Percentiles rank a stretch among this genome's conserved stretches.
Evolutionary conservation across 2,888 invertebrate genomes (phyloP).

Genomic region (Unio pictorum): DNA sequence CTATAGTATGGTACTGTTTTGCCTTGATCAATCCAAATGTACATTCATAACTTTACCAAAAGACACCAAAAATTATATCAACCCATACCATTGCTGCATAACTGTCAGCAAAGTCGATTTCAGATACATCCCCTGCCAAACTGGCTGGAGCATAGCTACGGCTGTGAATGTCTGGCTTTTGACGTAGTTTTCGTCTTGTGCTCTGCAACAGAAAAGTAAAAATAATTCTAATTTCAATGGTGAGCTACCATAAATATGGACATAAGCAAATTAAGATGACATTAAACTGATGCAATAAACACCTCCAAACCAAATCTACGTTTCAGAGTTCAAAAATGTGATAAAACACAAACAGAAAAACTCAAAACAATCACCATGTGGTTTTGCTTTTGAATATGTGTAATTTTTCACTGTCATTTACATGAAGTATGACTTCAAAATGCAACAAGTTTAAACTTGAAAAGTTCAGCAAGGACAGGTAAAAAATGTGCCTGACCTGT

Average conservation of each 20-base stretch:
- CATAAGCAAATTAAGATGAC: not conserved
- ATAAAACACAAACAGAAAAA: no score
- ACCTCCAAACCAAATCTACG: not conserved
- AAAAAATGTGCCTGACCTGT: no score
- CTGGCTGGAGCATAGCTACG: slow-evolving; percentile 66
- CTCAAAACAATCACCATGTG: no score
- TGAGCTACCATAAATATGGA: not conserved
- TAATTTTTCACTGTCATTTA: no score
- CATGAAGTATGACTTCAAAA: no score
- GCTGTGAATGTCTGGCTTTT: slow-evolving; percentile 44
- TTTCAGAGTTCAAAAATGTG: no score
- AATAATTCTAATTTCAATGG: not conserved
- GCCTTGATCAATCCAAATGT: no score
- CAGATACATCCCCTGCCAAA: slow-evolving; percentile 44
- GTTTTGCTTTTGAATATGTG: no score
- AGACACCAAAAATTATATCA: no score
- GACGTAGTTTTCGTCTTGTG: slow-evolving; percentile 41
- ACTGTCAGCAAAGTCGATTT: slow-evolving; percentile 33
- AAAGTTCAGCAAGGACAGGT: no score
- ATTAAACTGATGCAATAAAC: not conserved
- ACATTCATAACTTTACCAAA: not conserved
- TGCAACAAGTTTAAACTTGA: no score
- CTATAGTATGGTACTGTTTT: no score
- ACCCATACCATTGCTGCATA: slow-evolving; percentile 7
- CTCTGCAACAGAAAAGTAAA: slow-evolving; percentile 22